These are phyloP conservation scores for Sinocyclocheilus rhinocerous DNA, from an alignment of 2,113 vertebrate genomes.

Conservation along the genomic window DNA sequence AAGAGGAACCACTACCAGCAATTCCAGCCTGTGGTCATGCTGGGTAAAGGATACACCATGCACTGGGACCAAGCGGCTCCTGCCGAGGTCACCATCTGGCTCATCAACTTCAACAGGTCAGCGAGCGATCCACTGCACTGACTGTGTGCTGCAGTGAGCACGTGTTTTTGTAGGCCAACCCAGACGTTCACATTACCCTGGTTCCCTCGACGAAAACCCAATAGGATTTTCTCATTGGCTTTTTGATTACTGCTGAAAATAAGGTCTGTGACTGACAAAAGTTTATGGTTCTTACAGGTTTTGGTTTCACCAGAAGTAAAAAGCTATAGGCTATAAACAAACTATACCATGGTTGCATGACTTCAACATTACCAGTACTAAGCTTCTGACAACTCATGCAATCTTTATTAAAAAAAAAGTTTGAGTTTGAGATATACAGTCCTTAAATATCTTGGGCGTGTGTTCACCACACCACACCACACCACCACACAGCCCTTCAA, in stretches of 20 bases:
- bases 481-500: too few species aligned
- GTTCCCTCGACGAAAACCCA: not conserved
- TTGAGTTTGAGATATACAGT: too few species aligned
- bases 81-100: conserved; percentile 89
- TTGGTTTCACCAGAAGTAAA: too few species aligned
- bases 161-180: not conserved
- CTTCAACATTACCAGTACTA: too few species aligned
- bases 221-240: not conserved
- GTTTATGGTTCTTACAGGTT: too few species aligned
- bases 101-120: conserved; percentile 98
- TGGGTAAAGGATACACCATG: conserved; percentile 91
- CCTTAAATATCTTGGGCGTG: too few species aligned
- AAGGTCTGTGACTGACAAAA: too few species aligned
- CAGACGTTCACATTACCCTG: not conserved
- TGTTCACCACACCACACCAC: too few species aligned
- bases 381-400: too few species aligned
- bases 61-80: conserved; percentile 93
- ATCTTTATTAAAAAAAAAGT: too few species aligned
- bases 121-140: conserved; percentile 41
- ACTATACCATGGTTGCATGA: too few species aligned
- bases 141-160: not conserved
- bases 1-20: conserved; percentile 95
- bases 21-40: conserved; percentile 91
- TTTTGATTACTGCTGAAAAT: not conserved
- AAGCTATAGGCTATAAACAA: too few species aligned